Base-by-base conservation (phyloP, 1,140 invertebrate genomes). In the Dendrolimus kikuchii region DNA sequence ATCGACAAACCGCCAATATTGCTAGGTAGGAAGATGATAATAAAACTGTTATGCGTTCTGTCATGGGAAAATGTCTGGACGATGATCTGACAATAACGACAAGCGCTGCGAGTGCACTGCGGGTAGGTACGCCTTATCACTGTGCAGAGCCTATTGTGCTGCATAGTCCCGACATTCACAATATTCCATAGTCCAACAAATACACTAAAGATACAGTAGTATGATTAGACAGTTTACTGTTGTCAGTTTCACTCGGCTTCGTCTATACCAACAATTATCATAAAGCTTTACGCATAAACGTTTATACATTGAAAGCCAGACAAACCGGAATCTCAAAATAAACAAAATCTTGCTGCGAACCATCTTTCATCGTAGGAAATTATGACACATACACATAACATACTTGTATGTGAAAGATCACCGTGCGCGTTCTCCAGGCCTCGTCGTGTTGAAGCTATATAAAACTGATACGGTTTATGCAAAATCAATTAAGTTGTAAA, bases 401-500 rank as follows among this genome's bases (percentile, higher is more conserved):
- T 77, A 60, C 3, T 23, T 23, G 23, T 23, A 1, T 76, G 75
- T 74, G 61, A 74, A 65, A 68, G 69, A 76, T 70, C 62, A 65
- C 55, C 48, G 67, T 53, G 57, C 64, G 63, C 68, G 77, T 78
- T 72, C 71, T 70, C 64, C 57, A 62, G 58, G 59, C 60, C 59
- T 63, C 64, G 69, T 73, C 64, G 61, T 68, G 68, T 66, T 57
- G 54, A 59, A 46, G 64, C 63, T 62, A 77, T 83, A 85, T 23
- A 85, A 86, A 83, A 78, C 62, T 69, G 70, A 75, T 66, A 62
- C 70, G 69, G 73, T 79, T 82, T 83, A 82, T 83, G 80, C 78
- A 71, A 83, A 71, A 71, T 72, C 71, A 74, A 86, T 86, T 81
- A 86, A 76, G 77, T 74, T 79, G 76, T 86, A 86, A 85, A 85